These are phyloP conservation scores for Cheilosia vulpina DNA, from an alignment of 2,888 invertebrate genomes.

Conservation along the genomic window DNA sequence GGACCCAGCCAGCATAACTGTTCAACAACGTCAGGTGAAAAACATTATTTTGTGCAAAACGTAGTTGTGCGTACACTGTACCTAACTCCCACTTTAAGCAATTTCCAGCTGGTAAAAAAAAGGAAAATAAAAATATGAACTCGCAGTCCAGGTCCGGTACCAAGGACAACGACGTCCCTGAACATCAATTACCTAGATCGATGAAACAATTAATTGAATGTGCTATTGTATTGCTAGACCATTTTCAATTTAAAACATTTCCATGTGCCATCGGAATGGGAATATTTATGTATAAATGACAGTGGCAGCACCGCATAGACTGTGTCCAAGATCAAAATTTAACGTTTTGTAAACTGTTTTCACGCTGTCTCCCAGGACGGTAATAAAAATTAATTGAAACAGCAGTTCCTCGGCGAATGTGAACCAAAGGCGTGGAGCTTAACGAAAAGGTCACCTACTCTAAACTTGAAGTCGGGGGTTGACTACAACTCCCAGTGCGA, in stretches of 20 bases:
- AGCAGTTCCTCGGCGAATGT: neutral
- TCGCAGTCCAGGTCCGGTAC: neutral
- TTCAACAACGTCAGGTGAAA: conserved; percentile 16
- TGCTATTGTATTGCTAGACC: neutral
- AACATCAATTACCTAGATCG: neutral
- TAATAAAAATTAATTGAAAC: conserved; percentile 57
- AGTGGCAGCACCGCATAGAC: neutral
- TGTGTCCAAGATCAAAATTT: conserved; percentile 14
- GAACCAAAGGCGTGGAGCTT: conserved; percentile 14
- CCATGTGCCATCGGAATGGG: neutral
- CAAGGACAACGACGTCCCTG: neutral
- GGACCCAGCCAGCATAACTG: neutral
- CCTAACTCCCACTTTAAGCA: neutral
- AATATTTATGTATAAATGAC: too few species aligned
- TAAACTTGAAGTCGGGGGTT: neutral
- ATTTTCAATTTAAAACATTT: neutral
- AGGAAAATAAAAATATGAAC: neutral
- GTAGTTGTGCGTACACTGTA: neutral
- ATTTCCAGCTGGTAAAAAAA: neutral
- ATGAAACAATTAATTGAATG: conserved; percentile 3
- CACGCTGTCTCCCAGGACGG: conserved; percentile 16
- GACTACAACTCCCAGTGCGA: conserved; percentile 2
- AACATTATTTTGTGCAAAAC: neutral
- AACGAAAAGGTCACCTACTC: neutral
- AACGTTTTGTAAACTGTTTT: conserved; percentile 14